Base-by-base conservation (phyloP, 2,113 vertebrate genomes). In the Phrynosoma blainvillii region DNA sequence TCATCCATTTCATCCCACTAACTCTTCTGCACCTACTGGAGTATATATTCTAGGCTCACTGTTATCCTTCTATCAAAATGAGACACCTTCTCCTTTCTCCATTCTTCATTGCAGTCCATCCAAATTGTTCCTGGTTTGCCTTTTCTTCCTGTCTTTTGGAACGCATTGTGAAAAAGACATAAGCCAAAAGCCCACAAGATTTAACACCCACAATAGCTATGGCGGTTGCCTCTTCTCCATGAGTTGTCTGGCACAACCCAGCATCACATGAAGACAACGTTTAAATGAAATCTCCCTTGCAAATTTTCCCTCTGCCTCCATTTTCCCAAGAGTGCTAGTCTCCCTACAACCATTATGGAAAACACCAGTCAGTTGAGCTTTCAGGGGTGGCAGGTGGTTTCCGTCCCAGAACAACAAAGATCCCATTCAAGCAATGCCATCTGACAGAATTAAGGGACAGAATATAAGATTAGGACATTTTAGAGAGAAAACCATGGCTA, bases 1-100 rank as follows among this genome's bases (percentile, higher is more conserved):
- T 47, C 87, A 71, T 30, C 21, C 83, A 66, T 84, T 88, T 80
- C 81, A 65, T 1, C 1, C 47, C 20, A 5, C 83, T 92, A 79
- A 79, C 12, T 27, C 23, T 87, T 89, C 79, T 86, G 66, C 52
- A 6, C n/a, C n/a, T 62, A 13, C 32, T 59, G 56, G 32, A 5
- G 2, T 27, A 76, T 56, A n/a, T 6, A 47, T 9, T 71, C 16
- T 8, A 25, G 70, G 59, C 8, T 78, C 56, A 8, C 36, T 7
- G 3, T 12, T 21, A 30, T n/a, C 6, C 13, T 32, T 75, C 20
- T 36, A 21, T 0, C 52, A 14, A 66, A 27, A 30, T n/a, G 66
- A 9, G 1, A 70, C 2, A 30, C 12, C 25, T 25, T 54, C 5
- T 47, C 40, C 23, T 47, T 25, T 20, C 9, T 52, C 54, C 56